A percentile compares a stretch with the other conserved stretches of the same genome.
Conservation (phyloP, 2,888 invertebrate species). For the Dyspetes luteomarginatus region DNA sequence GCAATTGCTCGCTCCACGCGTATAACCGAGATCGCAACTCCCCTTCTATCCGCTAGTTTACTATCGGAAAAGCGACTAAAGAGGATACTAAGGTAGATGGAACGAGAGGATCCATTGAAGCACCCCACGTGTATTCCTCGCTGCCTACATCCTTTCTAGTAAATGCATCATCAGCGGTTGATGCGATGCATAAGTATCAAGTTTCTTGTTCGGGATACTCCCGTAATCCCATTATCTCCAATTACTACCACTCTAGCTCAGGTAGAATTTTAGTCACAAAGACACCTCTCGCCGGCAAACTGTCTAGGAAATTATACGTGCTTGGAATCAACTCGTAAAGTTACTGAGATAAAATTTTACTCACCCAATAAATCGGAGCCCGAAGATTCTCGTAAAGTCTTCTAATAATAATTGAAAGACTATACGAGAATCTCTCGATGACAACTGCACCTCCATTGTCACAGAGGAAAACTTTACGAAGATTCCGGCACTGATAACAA, state of each 20-base stretch:
- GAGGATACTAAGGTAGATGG: neutral
- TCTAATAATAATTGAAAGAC: too few relatives aligned
- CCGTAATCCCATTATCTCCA: slow-evolving; percentile 69
- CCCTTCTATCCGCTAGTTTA: slow-evolving; percentile 30
- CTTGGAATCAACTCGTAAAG: too few relatives aligned
- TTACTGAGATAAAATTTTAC: too few relatives aligned
- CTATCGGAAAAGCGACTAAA: slow-evolving; percentile 30
- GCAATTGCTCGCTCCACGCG: slow-evolving; percentile 65
- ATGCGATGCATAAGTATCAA: slow-evolving; percentile 68
- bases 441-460: neutral
- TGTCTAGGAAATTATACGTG: too few relatives aligned
- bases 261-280: too few relatives aligned
- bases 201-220: slow-evolving; percentile 62
- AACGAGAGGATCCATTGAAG: slow-evolving; percentile 6
- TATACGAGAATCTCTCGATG: neutral
- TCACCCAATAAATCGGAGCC: too few relatives aligned
- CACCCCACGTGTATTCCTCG: slow-evolving; percentile 5
- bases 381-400: too few relatives aligned
- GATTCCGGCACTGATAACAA: too few relatives aligned
- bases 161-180: slow-evolving; percentile 54
- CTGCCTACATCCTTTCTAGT: slow-evolving; percentile 43
- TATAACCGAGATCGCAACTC: slow-evolving; percentile 54
- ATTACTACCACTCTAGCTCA: too few relatives aligned
- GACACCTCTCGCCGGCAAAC: too few relatives aligned
- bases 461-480: too few relatives aligned